A percentile compares a stretch with the other conserved stretches of the same genome.
phyloP scores from a whole-genome alignment of 2,888 invertebrate species.

The Drosophila histrio region DNA sequence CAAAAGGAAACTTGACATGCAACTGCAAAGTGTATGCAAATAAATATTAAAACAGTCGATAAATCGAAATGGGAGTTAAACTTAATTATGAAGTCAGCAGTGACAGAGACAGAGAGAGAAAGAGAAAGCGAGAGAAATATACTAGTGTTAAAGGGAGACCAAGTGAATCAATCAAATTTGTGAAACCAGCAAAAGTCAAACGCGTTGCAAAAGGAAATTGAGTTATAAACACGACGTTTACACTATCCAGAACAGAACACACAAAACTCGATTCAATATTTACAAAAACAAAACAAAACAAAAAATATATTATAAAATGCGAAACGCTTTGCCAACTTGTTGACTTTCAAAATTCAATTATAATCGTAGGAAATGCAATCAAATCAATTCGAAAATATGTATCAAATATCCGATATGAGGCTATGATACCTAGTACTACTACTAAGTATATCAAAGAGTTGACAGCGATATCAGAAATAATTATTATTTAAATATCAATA shows the following conservation, averaged over 20 bases:
- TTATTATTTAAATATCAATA: no score
- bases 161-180: constrained; percentile 48
- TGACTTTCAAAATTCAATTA: constrained; percentile 11
- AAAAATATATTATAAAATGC: background rate
- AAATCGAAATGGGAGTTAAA: constrained; percentile 41
- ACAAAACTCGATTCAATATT: constrained; percentile 8
- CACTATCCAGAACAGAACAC: constrained; percentile 6
- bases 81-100: constrained; percentile 45
- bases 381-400: background rate
- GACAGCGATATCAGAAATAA: no score
- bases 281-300: background rate
- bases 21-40: constrained; percentile 41
- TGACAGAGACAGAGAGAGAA: background rate
- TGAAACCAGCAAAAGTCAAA: constrained; percentile 20
- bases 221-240: constrained; percentile 40
- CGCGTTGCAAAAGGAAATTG: constrained; percentile 39
- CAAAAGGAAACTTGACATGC: constrained; percentile 27
- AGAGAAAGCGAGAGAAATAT: background rate
- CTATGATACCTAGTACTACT: no score
- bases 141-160: background rate
- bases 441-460: background rate
- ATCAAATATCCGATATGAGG: background rate
- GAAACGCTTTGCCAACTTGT: constrained; percentile 1
- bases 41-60: constrained; percentile 49
- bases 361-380: constrained; percentile 2